phyloP scores from a whole-genome alignment of 1,140 invertebrate species.

The Ectropis grisescens region DNA sequence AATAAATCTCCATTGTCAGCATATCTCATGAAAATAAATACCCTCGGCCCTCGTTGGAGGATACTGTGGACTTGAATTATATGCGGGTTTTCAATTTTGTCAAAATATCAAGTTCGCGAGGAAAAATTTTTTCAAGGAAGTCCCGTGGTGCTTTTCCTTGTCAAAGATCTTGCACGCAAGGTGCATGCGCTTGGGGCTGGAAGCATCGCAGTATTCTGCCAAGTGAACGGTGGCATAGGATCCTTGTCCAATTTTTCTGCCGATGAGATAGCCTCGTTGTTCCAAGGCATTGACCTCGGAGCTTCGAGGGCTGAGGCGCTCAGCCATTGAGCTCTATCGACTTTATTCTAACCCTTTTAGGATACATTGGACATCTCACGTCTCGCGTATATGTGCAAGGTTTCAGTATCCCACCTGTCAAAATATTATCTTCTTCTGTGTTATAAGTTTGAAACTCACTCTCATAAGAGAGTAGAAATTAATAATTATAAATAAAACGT shows the following conservation, averaged over 20 bases:
- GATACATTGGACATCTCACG: constrained; percentile 68
- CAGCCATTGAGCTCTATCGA: constrained; percentile 71
- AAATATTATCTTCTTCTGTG: constrained; percentile 33
- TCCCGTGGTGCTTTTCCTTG: constrained; percentile 85
- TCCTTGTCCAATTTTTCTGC: constrained; percentile 90
- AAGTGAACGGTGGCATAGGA: constrained; percentile 91
- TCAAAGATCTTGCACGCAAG: constrained; percentile 94
- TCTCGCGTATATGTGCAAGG: constrained; percentile 45
- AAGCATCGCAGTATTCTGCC: constrained; percentile 79
- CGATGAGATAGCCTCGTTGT: constrained; percentile 85
- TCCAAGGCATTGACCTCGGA: constrained; percentile 85
- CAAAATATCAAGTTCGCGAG: constrained; percentile 90
- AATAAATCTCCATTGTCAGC: constrained; percentile 90
- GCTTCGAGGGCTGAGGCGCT: constrained; percentile 78
- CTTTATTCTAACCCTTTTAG: constrained; percentile 66
- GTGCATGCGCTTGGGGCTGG: constrained; percentile 75
- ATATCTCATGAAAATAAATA: constrained; percentile 92
- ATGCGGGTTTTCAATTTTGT: constrained; percentile 89
- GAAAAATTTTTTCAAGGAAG: constrained; percentile 92
- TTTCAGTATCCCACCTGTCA: constrained; percentile 47
- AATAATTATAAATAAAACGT: too few relatives aligned
- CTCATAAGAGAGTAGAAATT: too few relatives aligned
- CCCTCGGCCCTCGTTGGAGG: constrained; percentile 80
- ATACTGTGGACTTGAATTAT: constrained; percentile 92
- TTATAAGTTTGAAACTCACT: too few relatives aligned